Conservation (phyloP, 2,888 invertebrate species). For the Phania funesta region DNA sequence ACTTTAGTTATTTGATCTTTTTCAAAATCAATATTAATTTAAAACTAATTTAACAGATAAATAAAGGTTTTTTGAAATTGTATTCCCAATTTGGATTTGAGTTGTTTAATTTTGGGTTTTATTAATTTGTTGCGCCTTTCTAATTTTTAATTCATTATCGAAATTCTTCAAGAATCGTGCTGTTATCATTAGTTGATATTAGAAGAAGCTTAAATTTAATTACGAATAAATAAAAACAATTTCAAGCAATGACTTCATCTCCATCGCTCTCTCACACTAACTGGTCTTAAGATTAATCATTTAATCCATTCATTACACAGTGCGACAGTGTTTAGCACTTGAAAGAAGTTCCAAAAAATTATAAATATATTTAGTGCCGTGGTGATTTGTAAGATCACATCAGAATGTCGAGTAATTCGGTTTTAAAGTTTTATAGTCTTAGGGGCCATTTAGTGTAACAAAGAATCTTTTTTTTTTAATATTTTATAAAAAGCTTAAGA, state of each 20-base stretch:
- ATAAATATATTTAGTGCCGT: too few species aligned
- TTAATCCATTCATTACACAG: slow-evolving; percentile 31
- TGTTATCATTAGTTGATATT: slow-evolving; percentile 13
- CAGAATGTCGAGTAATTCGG: too few species aligned
- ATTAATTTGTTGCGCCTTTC: slow-evolving; percentile 24
- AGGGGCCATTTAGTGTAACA: too few species aligned
- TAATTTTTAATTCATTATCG: background rate
- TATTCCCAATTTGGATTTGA: background rate
- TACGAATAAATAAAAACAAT: background rate
- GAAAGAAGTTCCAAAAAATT: too few species aligned
- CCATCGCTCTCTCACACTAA: slow-evolving; percentile 15
- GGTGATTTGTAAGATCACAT: too few species aligned
- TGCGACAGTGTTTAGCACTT: too few species aligned
- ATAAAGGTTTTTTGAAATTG: slow-evolving; percentile 42
- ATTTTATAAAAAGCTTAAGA: too few species aligned
- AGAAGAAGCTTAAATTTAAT: background rate
- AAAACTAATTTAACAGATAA: slow-evolving; percentile 52
- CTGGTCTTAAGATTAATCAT: slow-evolving; percentile 7
- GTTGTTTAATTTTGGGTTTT: slow-evolving; percentile 28
- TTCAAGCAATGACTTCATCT: background rate
- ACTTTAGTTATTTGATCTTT: background rate
- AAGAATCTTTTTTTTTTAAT: too few species aligned
- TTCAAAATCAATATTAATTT: background rate
- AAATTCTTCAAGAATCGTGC: slow-evolving; percentile 14
- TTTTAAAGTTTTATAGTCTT: too few species aligned